These are phyloP conservation scores for Tyria jacobaeae DNA, from an alignment of 2,888 invertebrate genomes.

Conservation along the genomic window DNA sequence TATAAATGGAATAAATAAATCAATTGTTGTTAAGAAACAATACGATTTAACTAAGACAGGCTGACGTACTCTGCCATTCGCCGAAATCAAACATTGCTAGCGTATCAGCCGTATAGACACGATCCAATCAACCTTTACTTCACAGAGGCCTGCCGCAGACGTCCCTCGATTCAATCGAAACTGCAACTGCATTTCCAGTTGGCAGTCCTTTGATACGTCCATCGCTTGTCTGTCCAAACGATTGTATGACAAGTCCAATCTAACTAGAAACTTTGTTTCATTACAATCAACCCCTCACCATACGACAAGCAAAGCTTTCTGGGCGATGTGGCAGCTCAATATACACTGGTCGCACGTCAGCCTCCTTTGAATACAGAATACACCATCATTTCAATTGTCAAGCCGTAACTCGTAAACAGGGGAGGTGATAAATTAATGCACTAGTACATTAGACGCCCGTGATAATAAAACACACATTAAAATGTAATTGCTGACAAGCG, in stretches of 20 bases:
- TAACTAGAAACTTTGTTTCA: constrained; percentile 59
- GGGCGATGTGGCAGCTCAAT: constrained; percentile 58
- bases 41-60: constrained; percentile 46
- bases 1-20: constrained; percentile 32
- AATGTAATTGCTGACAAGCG: constrained; percentile 81
- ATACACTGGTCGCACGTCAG: constrained; percentile 56
- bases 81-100: constrained; percentile 69
- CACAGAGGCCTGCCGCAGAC: constrained; percentile 79
- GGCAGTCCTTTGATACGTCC: constrained; percentile 84
- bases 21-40: constrained; percentile 47
- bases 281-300: constrained; percentile 40
- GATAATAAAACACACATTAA: constrained; percentile 85
- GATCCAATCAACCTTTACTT: constrained; percentile 82
- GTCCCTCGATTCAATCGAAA: constrained; percentile 83
- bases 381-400: constrained; percentile 84
- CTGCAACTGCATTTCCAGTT: constrained; percentile 84
- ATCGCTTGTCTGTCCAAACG: constrained; percentile 84
- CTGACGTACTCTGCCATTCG: constrained; percentile 51
- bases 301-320: constrained; percentile 45
- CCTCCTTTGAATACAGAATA: constrained; percentile 75
- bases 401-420: constrained; percentile 80
- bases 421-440: constrained; percentile 84
- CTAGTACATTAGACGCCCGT: constrained; percentile 82
- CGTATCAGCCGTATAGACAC: constrained; percentile 73
- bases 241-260: constrained; percentile 73